A percentile compares a stretch with the other conserved stretches of the same genome.
Conservation (phyloP, 1,140 invertebrate genomes). For the Acyrthosiphon pisum region DNA sequence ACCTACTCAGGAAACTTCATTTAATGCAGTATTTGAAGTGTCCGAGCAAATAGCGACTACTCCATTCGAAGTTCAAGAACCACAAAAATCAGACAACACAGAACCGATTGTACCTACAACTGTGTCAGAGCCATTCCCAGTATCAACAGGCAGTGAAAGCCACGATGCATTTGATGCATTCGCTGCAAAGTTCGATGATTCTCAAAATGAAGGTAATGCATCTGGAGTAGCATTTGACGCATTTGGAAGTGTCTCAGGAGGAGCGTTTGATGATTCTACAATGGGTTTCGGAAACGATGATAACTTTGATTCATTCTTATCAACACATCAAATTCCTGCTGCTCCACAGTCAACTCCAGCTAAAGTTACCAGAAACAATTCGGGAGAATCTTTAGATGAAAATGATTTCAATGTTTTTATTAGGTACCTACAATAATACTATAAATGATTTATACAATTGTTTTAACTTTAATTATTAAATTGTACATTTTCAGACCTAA, state of each 20-base stretch:
- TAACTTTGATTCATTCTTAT: constrained; percentile 86
- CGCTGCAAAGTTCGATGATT: constrained; percentile 80
- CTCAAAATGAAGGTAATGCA: constrained; percentile 63
- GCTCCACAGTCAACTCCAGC: constrained; percentile 65
- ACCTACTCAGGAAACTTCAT: not conserved
- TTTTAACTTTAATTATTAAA: no score
- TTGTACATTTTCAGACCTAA: constrained; percentile 33
- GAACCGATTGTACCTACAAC: not conserved
- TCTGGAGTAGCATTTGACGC: constrained; percentile 68
- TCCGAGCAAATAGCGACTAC: not conserved
- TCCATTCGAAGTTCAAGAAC: not conserved
- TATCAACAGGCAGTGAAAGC: constrained; percentile 6
- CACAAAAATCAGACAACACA: not conserved
- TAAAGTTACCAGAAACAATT: constrained; percentile 70
- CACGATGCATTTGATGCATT: constrained; percentile 81
- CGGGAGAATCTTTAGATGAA: constrained; percentile 78
- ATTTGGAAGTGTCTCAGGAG: constrained; percentile 63
- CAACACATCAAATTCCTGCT: constrained; percentile 72
- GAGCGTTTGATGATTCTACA: constrained; percentile 30
- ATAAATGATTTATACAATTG: no score
- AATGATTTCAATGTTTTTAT: constrained; percentile 82
- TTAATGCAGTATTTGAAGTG: not conserved
- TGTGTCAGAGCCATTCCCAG: not conserved
- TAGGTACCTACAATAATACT: constrained; percentile 67
- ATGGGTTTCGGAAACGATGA: constrained; percentile 71